A percentile compares a stretch with the other conserved stretches of the same genome.
Conservation (phyloP, 2,797 vertebrate species). For the Cuniculus paca region DNA sequence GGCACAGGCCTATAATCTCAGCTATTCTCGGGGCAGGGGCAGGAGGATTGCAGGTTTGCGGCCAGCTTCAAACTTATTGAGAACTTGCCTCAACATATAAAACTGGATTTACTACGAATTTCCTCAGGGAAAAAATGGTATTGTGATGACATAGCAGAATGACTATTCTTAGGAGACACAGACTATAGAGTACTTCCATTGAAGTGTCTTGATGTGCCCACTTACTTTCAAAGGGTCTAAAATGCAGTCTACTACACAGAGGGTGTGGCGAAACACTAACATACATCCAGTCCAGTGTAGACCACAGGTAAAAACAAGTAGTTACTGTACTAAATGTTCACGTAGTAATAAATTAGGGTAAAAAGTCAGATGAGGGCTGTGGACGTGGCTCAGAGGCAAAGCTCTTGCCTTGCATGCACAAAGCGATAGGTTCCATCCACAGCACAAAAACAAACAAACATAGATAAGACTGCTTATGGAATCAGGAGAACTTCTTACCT, state of each 20-base stretch:
- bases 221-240: not conserved
- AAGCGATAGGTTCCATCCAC: not conserved
- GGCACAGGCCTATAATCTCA: not conserved
- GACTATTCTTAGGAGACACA: not conserved
- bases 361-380: not conserved
- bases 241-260: not conserved
- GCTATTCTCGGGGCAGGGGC: not conserved
- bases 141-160: not conserved
- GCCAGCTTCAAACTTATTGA: not conserved
- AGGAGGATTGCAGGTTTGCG: not conserved
- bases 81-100: not conserved
- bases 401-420: not conserved
- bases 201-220: not conserved
- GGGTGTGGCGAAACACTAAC: not conserved
- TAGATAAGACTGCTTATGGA: not conserved
- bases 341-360: not conserved
- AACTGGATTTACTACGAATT: not conserved
- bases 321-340: not conserved
- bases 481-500: not conserved
- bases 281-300: not conserved
- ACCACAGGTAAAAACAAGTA: not conserved
- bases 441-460: not conserved
- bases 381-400: not conserved
- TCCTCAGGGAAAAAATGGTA: not conserved
- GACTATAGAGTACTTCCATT: not conserved